phyloP scores from a whole-genome alignment of 2,797 vertebrate genomes.

The Poeciliopsis gracilis region DNA sequence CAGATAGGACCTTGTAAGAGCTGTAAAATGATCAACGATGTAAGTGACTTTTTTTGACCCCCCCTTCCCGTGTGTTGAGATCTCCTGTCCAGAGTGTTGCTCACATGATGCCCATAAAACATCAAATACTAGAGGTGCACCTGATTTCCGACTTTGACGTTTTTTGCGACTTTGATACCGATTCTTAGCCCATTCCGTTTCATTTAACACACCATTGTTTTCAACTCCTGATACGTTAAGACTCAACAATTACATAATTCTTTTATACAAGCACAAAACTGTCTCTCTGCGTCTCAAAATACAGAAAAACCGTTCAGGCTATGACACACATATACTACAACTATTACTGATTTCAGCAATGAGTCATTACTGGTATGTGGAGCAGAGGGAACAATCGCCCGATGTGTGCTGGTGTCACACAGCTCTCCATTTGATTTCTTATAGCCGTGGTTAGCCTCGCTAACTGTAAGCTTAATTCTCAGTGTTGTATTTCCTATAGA shows the following conservation, averaged over 20 bases:
- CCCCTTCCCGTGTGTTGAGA: neutral
- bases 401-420: neutral
- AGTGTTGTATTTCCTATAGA: neutral
- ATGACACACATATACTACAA: neutral
- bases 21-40: conserved; percentile 99
- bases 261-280: neutral
- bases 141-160: neutral
- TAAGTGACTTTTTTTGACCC: conserved; percentile 79
- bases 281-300: neutral
- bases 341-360: neutral
- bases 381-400: neutral
- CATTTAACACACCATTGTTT: neutral
- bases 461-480: neutral
- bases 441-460: neutral
- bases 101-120: neutral
- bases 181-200: neutral
- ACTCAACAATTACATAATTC: neutral
- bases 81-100: neutral
- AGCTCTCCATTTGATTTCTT: neutral
- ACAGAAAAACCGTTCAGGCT: neutral
- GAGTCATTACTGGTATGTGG: neutral
- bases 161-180: neutral
- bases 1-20: conserved; percentile 99
- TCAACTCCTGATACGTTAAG: neutral
- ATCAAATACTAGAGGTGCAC: neutral